phyloP scores from a whole-genome alignment of 2,113 vertebrate species.

The Rallus limicola region DNA sequence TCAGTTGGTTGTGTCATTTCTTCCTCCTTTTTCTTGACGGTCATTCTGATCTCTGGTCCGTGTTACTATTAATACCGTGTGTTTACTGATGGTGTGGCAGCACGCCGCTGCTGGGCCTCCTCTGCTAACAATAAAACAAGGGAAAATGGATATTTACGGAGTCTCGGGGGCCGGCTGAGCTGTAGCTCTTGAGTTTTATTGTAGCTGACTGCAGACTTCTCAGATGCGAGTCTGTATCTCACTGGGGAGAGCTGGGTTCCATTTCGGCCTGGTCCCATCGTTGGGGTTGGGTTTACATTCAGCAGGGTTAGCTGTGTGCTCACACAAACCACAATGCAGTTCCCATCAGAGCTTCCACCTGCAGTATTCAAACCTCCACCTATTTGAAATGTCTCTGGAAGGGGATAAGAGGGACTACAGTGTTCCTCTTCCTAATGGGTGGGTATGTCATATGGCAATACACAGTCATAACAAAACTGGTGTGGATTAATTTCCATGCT shows the following conservation, averaged over 20 bases:
- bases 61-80: constrained; percentile 48
- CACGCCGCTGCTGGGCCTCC: constrained; percentile 29
- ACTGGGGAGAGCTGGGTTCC: constrained; percentile 60
- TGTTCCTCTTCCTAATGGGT: not conserved
- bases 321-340: constrained; percentile 59
- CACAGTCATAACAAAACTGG: not conserved
- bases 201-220: constrained; percentile 58
- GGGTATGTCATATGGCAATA: not conserved
- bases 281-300: constrained; percentile 57
- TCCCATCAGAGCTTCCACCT: constrained; percentile 48
- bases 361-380: constrained; percentile 49
- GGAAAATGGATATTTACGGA: constrained; percentile 56
- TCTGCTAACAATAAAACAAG: constrained; percentile 61
- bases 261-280: constrained; percentile 61
- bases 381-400: constrained; percentile 46
- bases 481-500: not conserved
- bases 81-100: constrained; percentile 64
- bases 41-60: constrained; percentile 16
- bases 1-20: not conserved
- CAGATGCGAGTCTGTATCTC: constrained; percentile 49
- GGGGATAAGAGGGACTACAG: not conserved
- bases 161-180: not conserved
- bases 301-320: constrained; percentile 39
- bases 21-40: not conserved
- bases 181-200: constrained; percentile 59